These are phyloP conservation scores for Aphelenchoides avenae DNA, from an alignment of 1,140 invertebrate genomes.

Conservation along the genomic window DNA sequence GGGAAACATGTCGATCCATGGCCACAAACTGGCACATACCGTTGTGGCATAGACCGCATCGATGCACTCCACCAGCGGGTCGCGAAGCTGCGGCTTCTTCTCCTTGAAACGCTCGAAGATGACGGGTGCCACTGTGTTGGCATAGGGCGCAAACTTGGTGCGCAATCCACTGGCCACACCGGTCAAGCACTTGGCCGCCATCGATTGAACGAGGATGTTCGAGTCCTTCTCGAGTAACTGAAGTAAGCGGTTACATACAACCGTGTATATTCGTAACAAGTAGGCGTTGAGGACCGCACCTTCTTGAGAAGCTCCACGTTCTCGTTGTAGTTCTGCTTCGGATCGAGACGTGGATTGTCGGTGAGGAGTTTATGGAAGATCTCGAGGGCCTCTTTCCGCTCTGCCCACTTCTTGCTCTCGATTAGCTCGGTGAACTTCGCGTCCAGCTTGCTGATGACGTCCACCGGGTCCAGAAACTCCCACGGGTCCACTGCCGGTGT, in stretches of 20 bases:
- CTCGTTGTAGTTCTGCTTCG: conserved; percentile 69
- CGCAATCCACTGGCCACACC: conserved; percentile 80
- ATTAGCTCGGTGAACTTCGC: conserved; percentile 89
- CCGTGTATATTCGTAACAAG: not conserved
- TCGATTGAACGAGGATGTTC: conserved; percentile 84
- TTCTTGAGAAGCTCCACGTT: conserved; percentile 80
- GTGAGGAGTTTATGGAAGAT: conserved; percentile 71
- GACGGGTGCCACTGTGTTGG: conserved; percentile 68
- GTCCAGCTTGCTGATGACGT: conserved; percentile 83
- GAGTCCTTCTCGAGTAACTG: conserved; percentile 71
- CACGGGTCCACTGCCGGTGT: conserved; percentile 79
- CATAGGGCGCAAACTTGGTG: conserved; percentile 80
- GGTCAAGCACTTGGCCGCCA: conserved; percentile 78
- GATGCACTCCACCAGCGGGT: conserved; percentile 69
- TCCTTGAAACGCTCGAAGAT: conserved; percentile 95
- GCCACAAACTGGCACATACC: conserved; percentile 4
- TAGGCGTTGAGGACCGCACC: conserved; percentile 64
- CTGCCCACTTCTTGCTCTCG: conserved; percentile 94
- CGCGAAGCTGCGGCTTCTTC: conserved; percentile 78
- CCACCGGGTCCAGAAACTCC: conserved; percentile 82
- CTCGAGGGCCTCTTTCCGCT: conserved; percentile 84
- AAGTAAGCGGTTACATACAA: conserved; percentile 1
- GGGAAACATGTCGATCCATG: not conserved
- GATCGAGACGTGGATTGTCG: conserved; percentile 66
- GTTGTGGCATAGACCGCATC: conserved; percentile 64